phyloP scores from a whole-genome alignment of 2,113 vertebrate species.

The Cochlearius cochlearius region DNA sequence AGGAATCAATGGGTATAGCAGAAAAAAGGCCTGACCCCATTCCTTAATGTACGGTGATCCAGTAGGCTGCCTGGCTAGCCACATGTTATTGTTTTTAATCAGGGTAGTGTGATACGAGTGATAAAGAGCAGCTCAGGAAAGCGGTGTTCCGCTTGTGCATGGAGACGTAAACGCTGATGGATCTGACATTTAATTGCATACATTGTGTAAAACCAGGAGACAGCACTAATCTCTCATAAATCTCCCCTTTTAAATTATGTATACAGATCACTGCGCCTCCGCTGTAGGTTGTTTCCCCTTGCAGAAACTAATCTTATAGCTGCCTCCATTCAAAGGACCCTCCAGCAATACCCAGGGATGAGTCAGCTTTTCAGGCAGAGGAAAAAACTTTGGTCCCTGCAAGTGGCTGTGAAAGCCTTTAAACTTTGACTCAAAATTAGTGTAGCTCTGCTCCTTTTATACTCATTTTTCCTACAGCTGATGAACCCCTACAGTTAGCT shows the following conservation, averaged over 20 bases:
- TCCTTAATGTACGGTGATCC: not conserved
- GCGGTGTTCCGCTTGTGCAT: not conserved
- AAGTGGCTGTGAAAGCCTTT: conserved; percentile 11
- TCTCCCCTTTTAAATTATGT: not conserved
- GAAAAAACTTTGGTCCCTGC: not conserved
- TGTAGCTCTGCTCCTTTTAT: not conserved
- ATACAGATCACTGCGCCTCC: not conserved
- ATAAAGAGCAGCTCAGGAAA: not conserved
- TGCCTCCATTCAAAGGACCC: not conserved
- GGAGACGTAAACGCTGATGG: not conserved
- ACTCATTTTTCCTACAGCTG: not conserved
- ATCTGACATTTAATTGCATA: not conserved
- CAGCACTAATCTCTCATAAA: not conserved
- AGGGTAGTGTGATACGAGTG: not conserved
- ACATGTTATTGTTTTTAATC: not conserved
- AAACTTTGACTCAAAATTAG: not conserved
- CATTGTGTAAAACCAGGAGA: not conserved
- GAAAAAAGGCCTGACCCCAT: not conserved
- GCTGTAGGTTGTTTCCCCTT: not conserved
- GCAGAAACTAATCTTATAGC: conserved; percentile 1
- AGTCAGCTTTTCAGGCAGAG: conserved; percentile 42
- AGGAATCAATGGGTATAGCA: not conserved
- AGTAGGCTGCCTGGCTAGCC: not conserved
- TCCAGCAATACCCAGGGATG: not conserved
- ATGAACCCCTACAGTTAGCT: not conserved